Conservation (phyloP, 1,140 invertebrate genomes). For the Stegodyphus dumicola region DNA sequence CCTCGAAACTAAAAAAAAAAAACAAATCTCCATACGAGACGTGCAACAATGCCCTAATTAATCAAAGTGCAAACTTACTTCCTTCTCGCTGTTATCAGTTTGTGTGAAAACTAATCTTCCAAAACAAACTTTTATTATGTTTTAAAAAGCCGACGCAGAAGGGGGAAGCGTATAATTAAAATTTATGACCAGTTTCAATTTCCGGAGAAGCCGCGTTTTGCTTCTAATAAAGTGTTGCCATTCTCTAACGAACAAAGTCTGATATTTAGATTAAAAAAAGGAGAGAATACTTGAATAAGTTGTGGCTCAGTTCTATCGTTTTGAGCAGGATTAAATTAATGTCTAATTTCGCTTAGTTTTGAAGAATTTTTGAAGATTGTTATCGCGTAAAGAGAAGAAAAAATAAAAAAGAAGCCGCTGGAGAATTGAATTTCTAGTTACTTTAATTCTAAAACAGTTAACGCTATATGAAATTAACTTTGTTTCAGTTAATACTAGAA, state of each 20-base stretch:
- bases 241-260: conserved; percentile 56
- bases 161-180: conserved; percentile 41
- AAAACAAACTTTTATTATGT: conserved; percentile 61
- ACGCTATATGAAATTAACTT: not conserved
- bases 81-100: conserved; percentile 40
- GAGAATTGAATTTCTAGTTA: too few species aligned
- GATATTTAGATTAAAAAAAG: conserved; percentile 5
- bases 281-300: not conserved
- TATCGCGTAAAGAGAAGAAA: too few species aligned
- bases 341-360: not conserved
- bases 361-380: not conserved
- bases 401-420: too few species aligned
- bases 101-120: conserved; percentile 48
- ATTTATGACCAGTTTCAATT: conserved; percentile 59
- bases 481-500: too few species aligned
- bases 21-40: not conserved
- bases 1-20: not conserved
- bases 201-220: conserved; percentile 16
- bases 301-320: not conserved
- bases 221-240: conserved; percentile 48
- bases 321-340: not conserved
- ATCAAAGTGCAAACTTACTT: conserved; percentile 54
- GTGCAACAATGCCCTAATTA: conserved; percentile 52
- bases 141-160: conserved; percentile 41
- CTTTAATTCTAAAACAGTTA: too few species aligned